Evolutionary conservation across 2,888 invertebrate genomes (phyloP), one percentile per base, ranked within the genome.

Genomic region (Acanthoscelides obtectus): DNA sequence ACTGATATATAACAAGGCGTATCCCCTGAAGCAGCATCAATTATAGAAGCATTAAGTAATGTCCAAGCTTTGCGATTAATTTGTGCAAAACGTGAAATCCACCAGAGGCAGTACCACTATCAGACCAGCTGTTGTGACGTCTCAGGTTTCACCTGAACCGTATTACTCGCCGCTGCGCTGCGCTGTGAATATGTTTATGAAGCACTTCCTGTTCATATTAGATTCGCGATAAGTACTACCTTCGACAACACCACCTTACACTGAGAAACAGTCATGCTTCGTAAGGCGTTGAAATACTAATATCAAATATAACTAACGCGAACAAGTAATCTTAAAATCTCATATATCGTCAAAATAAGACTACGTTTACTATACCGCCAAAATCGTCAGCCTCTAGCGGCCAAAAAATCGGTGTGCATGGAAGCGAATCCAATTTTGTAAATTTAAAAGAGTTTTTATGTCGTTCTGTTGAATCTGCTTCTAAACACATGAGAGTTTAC

Each of bases 131-230:
- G 75, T 66, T 70, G 22, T 27, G 69, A 66, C 67, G 74, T 72
- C 75, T 77, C 71, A 27, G 70, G 74, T 79, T 79, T 78, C 77
- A 79, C 79, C 77, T 79, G 77, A 78, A 77, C 76, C 77, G 75
- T 78, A 76, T 78, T 12, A 45, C 45, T 73, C 77, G 79, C 25
- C n/a, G n/a, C n/a, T n/a, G n/a, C n/a, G n/a, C n/a, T n/a, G n/a
- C n/a, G n/a, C n/a, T n/a, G n/a, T 79, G 77, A 77, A 77, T 77
- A 79, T 75, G 74, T 77, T 77, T 79, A 76, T 76, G 75, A 75
- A 77, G 76, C 75, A 74, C 75, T 79, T 79, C 79, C 79, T 77
- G 78, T 74, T 73, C 75, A 69, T 70, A 69, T 75, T 74, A 75
- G 75, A 76, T 76, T 74, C 73, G 75, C 73, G 76, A 76, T 75